phyloP scores from a whole-genome alignment of 2,113 vertebrate genomes.

The Felis chaus region DNA sequence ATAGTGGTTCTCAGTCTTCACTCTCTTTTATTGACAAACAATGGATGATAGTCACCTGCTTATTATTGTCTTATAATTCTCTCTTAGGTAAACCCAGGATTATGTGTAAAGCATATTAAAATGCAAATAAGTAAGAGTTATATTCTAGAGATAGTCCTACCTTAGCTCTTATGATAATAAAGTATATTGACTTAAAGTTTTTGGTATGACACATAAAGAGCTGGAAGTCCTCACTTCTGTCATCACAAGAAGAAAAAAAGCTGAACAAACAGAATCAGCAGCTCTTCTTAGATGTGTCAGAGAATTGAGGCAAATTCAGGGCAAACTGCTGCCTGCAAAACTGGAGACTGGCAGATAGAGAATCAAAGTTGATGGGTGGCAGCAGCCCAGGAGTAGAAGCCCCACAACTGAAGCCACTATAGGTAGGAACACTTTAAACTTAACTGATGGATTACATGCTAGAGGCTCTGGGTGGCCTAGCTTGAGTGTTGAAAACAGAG shows the following conservation, averaged over 20 bases:
- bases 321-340: background rate
- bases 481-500: background rate
- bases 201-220: background rate
- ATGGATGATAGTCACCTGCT: background rate
- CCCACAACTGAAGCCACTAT: background rate
- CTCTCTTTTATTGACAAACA: background rate
- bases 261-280: background rate
- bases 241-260: background rate
- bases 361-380: background rate
- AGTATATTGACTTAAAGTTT: background rate
- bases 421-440: background rate
- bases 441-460: background rate
- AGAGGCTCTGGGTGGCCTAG: background rate
- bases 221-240: background rate
- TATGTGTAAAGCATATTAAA: background rate
- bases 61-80: constrained; percentile 13
- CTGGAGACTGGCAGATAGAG: background rate
- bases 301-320: background rate
- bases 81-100: background rate
- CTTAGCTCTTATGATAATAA: background rate
- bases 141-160: background rate
- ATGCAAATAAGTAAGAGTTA: background rate
- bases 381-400: background rate
- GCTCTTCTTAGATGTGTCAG: background rate
- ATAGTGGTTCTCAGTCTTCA: background rate